Percentiles rank a stretch among this genome's conserved stretches.
Evolutionary conservation across 2,797 vertebrate species (phyloP).

Genomic region (Ammospiza maritima): DNA sequence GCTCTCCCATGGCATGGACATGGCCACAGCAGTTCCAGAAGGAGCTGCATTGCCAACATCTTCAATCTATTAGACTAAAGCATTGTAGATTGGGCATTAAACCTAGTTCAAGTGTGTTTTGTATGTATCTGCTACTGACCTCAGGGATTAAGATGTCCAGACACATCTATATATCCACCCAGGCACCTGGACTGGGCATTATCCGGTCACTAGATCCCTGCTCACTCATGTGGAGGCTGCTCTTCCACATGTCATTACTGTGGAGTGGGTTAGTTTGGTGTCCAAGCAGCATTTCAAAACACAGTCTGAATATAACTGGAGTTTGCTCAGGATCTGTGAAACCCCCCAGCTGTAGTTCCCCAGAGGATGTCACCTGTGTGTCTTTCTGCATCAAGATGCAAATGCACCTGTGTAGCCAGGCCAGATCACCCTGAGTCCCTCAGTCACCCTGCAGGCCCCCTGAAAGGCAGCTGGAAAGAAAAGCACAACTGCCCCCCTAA

Average conservation of each 20-base stretch:
- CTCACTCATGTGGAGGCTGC: background rate
- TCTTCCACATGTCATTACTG: background rate
- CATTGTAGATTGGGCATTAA: background rate
- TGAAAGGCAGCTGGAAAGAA: background rate
- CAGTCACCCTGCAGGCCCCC: background rate
- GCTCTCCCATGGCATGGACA: background rate
- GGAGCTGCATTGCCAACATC: background rate
- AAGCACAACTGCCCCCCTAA: background rate
- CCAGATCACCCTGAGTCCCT: background rate
- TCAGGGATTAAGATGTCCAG: background rate
- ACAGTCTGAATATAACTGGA: background rate
- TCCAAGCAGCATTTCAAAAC: background rate
- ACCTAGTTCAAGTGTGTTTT: background rate
- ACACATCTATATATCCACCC: background rate
- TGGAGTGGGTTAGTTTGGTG: background rate
- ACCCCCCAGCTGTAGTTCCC: background rate
- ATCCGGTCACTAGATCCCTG: background rate
- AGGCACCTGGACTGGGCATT: background rate
- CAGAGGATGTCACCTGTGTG: background rate
- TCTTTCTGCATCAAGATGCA: background rate
- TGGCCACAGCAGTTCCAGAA: background rate
- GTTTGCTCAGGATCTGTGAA: background rate
- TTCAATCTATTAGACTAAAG: background rate
- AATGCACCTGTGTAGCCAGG: background rate
- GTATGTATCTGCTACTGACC: background rate